Base-by-base conservation (phyloP, 2,797 vertebrate genomes). In the Aldrovandia affinis region DNA sequence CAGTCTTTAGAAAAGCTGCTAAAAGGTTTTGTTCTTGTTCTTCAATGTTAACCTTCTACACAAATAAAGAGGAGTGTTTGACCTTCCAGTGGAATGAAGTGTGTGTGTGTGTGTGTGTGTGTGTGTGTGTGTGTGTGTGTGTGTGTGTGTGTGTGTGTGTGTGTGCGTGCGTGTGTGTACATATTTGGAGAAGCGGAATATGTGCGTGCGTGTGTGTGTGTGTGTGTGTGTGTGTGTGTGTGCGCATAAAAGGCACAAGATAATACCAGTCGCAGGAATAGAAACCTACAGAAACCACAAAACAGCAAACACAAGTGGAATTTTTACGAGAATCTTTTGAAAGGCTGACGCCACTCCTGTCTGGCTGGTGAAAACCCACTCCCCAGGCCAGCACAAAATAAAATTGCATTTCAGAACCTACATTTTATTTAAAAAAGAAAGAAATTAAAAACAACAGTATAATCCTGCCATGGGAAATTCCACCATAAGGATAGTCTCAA, bases 71-170 rank as follows among this genome's bases (percentile, higher is more conserved):
- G 18, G 59, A 61, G 57, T n/a, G 59, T 61, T n/a, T 61, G 20
- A 9, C 59, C 6, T n/a, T 18, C 20, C 7, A 61, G 22, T n/a
- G n/a, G n/a, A n/a, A n/a, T n/a, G n/a, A n/a, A n/a, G n/a, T n/a
- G n/a, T n/a, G n/a, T n/a, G n/a, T n/a, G 1, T 4, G 3, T 22
- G 6, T 22, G 28, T 5, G 2, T 18, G 52, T 18, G 2, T 9
- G 52, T 54, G 52, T 54, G 57, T 61, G 57, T 7, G 57, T 61
- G 57, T n/a, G 57, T 61, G 57, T 25, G 57, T 61, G 57, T 61
- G 57, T 61, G 57, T 63, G 59, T 63, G n/a, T 63, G 61, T 63
- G 61, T 30, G 61, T 63, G 61, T 63, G 28, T 65, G 28, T 65
- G 28, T 28, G 25, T 28, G 14, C 57, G 18, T 8, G 25, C 9